A percentile compares a stretch with the other conserved stretches of the same genome.
Evolutionary conservation across 2,888 invertebrate genomes (phyloP).

Genomic region (Mesoligia furuncula): DNA sequence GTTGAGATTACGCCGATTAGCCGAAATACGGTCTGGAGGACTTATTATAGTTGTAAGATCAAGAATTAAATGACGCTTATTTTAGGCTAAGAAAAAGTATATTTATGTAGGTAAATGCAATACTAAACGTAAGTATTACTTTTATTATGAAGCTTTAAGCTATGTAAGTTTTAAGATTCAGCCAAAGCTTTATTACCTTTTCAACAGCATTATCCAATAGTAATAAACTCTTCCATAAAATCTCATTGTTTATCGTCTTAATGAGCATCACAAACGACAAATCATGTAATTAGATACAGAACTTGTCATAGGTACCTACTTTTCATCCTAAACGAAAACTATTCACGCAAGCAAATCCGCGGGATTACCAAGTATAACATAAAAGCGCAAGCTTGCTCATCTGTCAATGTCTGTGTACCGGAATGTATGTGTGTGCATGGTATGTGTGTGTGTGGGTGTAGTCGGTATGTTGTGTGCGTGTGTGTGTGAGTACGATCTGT

Average conservation of each 20-base stretch:
- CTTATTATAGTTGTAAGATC: too few species aligned
- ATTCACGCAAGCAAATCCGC: constrained; percentile 1
- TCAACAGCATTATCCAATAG: background rate
- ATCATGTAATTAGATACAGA: background rate
- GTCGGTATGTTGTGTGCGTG: background rate
- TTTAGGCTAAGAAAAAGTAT: too few species aligned
- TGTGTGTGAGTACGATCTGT: constrained; percentile 52
- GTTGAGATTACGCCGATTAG: too few species aligned
- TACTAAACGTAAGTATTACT: background rate
- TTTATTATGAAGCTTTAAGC: background rate
- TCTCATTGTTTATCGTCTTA: background rate
- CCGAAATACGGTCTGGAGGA: too few species aligned
- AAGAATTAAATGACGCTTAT: too few species aligned
- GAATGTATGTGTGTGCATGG: constrained; percentile 8
- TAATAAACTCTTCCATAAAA: background rate
- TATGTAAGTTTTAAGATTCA: background rate
- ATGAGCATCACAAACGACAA: background rate
- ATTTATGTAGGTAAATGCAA: background rate
- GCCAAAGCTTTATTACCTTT: background rate
- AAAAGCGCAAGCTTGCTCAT: constrained; percentile 27
- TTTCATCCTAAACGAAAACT: background rate
- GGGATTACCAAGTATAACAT: background rate
- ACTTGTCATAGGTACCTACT: too few species aligned
- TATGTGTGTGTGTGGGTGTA: constrained; percentile 4
- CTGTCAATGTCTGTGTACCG: constrained; percentile 2